These are phyloP conservation scores for Trichoplusia ni DNA, from an alignment of 1,140 invertebrate genomes.

Conservation along the genomic window DNA sequence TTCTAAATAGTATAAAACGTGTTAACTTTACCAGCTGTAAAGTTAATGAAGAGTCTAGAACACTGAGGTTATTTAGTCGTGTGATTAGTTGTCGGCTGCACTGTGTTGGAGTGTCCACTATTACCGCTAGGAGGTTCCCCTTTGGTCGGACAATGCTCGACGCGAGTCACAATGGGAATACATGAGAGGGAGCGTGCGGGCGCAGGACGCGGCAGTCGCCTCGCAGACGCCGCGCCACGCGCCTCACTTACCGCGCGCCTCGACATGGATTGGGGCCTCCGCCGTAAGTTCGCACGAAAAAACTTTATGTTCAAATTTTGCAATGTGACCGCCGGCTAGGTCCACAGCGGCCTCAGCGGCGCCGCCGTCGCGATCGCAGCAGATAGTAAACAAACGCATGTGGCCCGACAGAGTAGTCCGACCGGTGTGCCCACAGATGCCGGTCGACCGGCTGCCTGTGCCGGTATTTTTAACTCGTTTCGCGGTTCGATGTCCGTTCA, in stretches of 20 bases:
- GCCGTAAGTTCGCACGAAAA: slow-evolving; percentile 84
- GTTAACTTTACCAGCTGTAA: too few relatives aligned
- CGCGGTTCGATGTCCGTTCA: slow-evolving; percentile 77
- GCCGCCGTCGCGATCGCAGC: slow-evolving; percentile 54
- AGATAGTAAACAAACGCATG: slow-evolving; percentile 81
- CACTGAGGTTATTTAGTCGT: neutral
- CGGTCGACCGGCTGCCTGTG: slow-evolving; percentile 62
- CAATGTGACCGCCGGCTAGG: slow-evolving; percentile 35
- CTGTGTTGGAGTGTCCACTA: neutral
- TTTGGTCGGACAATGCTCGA: slow-evolving; percentile 45
- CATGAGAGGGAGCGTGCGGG: slow-evolving; percentile 56
- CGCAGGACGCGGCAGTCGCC: slow-evolving; percentile 73
- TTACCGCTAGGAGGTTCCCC: slow-evolving; percentile 26
- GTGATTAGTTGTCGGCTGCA: neutral
- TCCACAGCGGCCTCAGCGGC: slow-evolving; percentile 42
- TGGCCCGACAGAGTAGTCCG: slow-evolving; percentile 66
- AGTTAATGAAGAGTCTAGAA: neutral
- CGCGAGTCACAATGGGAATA: slow-evolving; percentile 59
- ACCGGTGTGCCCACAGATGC: slow-evolving; percentile 75
- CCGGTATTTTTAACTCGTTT: slow-evolving; percentile 79
- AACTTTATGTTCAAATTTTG: slow-evolving; percentile 49
- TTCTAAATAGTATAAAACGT: too few relatives aligned
- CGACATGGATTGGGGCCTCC: slow-evolving; percentile 89
- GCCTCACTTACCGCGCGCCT: slow-evolving; percentile 51
- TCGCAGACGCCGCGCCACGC: slow-evolving; percentile 70